Conservation (phyloP, 1,140 invertebrate genomes). For the Zaprionus davidi region DNA sequence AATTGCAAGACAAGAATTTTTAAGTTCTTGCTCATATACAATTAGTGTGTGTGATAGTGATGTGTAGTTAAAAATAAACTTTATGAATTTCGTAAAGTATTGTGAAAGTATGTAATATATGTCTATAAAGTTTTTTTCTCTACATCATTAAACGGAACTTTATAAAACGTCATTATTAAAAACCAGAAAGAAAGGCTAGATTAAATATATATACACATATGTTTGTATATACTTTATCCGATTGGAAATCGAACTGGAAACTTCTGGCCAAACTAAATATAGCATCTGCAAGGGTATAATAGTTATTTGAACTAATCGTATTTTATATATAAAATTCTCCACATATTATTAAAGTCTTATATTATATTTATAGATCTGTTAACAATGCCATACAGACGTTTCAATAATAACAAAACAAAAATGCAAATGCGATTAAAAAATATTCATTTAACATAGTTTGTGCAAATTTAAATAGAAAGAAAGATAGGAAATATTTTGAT, state of each 20-base stretch:
- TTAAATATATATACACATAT: too few species aligned
- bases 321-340: neutral
- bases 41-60: too few species aligned
- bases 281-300: too few species aligned
- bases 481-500: neutral
- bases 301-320: neutral
- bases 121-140: neutral
- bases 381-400: too few species aligned
- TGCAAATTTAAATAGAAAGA: constrained; percentile 16
- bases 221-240: too few species aligned
- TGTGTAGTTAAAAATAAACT: too few species aligned
- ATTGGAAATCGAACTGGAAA: too few species aligned
- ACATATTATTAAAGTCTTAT: neutral
- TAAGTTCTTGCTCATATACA: neutral
- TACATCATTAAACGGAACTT: too few species aligned
- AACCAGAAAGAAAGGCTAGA: too few species aligned
- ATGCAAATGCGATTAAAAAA: neutral
- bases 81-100: too few species aligned
- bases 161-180: too few species aligned
- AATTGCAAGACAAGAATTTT: neutral
- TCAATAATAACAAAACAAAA: neutral
- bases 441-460: neutral
- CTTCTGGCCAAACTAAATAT: too few species aligned
- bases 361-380: neutral
- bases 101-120: neutral